Evolutionary conservation across 2,113 vertebrate species (phyloP), one percentile per base, ranked within the genome.

Genomic region (Ammodytes dubius): DNA sequence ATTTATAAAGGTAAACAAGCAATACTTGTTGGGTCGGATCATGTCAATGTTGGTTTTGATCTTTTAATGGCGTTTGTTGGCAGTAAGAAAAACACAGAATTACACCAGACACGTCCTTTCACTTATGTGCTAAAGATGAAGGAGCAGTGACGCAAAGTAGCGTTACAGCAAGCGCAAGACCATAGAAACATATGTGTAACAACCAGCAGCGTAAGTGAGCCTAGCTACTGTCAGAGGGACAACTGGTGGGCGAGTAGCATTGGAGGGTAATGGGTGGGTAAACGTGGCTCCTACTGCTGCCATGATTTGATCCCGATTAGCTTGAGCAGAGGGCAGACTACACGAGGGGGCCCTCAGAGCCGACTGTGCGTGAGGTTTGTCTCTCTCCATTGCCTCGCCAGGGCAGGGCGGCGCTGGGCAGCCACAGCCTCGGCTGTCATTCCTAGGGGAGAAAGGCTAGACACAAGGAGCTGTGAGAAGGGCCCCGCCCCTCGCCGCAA

Each of bases 401-500:
- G 83, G 85, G 86, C 83, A 81, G 86, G 87, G 87, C 14, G 80
- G 88, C 76, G 88, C 87, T 69, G 81, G 79, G 84, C 88, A 86
- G 88, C 88, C 90, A 88, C 86, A 91, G 87, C 91, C 91, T 91
- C 89, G 53, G 91, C 93, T 91, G 88, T 91, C 89, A 90, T 83
- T 93, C 93, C 94, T 95, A 90, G 74, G 92, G 89, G 89, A 93
- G 92, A 93, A 89, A 94, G 88, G 93, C 94, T 94, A 92, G 87
- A 94, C 91, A 94, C 88, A 95, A 92, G 94, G 93, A 94, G 92
- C 93, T 93, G 88, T 94, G 93, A 95, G 92, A 93, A 89, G 78
- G 77, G 82, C 83, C 90, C 75, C 90, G 19, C 89, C 92, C 91
- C 89, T 87, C 81, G 65, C 50, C 85, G 1, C 75, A 35, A 65